phyloP scores from a whole-genome alignment of 1,140 invertebrate genomes.

The Frieseomelitta varia region DNA sequence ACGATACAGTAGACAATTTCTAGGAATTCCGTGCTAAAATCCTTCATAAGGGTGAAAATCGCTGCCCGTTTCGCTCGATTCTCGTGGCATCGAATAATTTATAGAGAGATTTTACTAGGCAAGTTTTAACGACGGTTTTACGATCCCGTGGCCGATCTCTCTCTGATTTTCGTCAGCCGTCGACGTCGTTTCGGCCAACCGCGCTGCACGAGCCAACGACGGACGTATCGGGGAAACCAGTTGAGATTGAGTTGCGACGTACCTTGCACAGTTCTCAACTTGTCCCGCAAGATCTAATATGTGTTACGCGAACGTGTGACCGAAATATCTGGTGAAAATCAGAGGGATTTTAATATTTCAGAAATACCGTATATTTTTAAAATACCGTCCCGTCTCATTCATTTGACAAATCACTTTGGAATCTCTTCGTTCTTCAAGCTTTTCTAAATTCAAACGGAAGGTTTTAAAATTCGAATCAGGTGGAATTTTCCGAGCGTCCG shows the following conservation, averaged over 20 bases:
- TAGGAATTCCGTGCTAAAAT: not conserved
- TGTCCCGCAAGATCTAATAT: not conserved
- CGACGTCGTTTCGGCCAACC: slow-evolving; percentile 10
- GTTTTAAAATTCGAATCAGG: too few species aligned
- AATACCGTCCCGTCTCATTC: too few species aligned
- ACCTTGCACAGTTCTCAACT: slow-evolving; percentile 1
- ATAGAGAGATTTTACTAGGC: slow-evolving; percentile 54
- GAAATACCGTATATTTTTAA: too few species aligned
- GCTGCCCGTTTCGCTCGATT: too few species aligned
- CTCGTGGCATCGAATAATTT: not conserved
- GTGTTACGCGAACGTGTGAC: slow-evolving; percentile 12
- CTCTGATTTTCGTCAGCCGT: slow-evolving; percentile 43
- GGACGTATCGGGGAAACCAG: not conserved
- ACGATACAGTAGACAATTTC: not conserved
- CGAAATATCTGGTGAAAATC: not conserved
- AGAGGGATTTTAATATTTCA: slow-evolving; percentile 1
- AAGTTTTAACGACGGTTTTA: slow-evolving; percentile 72
- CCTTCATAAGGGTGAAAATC: too few species aligned
- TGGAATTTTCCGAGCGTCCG: too few species aligned
- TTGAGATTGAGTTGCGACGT: slow-evolving; percentile 5
- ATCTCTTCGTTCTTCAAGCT: too few species aligned
- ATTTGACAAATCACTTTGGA: too few species aligned
- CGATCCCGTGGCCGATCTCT: slow-evolving; percentile 19
- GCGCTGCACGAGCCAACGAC: not conserved
- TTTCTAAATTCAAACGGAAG: too few species aligned